Conservation (phyloP, 2,797 vertebrate genomes). For the Myiotriccus ornatus region DNA sequence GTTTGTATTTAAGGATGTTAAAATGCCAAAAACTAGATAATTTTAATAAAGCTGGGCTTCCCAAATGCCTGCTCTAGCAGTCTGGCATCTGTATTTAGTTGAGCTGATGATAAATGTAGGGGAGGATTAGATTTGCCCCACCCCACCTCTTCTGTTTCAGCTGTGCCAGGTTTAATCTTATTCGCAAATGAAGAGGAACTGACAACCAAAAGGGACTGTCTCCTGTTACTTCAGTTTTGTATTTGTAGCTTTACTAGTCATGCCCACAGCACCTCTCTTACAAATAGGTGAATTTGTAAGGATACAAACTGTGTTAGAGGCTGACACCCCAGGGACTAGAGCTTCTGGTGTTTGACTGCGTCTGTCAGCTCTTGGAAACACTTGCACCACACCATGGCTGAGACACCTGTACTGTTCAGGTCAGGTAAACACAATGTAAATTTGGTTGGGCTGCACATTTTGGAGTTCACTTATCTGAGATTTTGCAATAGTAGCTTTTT, state of each 20-base stretch:
- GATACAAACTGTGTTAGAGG: neutral
- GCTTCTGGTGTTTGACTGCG: neutral
- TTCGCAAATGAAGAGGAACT: neutral
- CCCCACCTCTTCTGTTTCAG: neutral
- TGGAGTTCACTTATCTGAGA: neutral
- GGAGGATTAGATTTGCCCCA: neutral
- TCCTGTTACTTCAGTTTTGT: neutral
- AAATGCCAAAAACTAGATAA: neutral
- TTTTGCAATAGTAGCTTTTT: neutral
- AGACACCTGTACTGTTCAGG: neutral
- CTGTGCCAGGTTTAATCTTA: neutral
- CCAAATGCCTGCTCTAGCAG: neutral
- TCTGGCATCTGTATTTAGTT: neutral
- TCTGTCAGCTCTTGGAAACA: neutral
- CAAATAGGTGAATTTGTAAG: neutral
- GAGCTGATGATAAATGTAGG: neutral
- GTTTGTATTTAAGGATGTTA: neutral
- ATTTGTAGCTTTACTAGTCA: neutral
- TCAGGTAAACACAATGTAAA: neutral
- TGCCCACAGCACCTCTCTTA: neutral
- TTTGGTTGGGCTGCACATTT: neutral
- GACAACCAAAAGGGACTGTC: neutral
- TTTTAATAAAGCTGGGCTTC: neutral
- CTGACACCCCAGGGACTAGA: neutral
- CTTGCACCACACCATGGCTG: neutral